Evolutionary conservation across 2,797 vertebrate genomes (phyloP).

Genomic region (Phylloscopus collybita): DNA sequence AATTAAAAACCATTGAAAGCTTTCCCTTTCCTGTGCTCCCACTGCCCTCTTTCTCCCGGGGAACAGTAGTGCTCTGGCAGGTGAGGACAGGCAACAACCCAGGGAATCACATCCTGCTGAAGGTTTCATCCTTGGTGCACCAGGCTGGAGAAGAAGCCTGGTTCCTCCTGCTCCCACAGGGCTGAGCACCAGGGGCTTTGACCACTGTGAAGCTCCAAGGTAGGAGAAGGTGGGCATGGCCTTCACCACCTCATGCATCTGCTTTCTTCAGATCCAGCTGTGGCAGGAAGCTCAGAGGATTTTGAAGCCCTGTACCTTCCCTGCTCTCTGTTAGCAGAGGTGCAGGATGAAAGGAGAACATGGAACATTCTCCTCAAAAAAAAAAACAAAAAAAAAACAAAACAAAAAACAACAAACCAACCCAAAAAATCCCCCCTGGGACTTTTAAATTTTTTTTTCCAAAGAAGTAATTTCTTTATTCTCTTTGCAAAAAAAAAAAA

Average conservation of each 20-base stretch:
- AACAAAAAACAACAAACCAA: background rate
- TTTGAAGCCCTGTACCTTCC: background rate
- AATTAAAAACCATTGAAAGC: background rate
- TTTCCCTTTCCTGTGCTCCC: background rate
- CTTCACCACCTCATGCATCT: background rate
- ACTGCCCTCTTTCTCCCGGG: background rate
- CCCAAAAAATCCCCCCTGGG: too few relatives aligned
- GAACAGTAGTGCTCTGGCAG: background rate
- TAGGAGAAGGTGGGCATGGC: background rate
- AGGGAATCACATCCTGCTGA: background rate
- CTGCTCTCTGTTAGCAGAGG: background rate
- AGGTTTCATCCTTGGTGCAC: background rate
- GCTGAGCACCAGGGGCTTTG: background rate
- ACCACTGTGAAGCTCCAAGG: background rate
- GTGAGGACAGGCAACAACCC: background rate
- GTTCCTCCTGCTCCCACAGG: background rate
- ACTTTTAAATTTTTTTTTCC: background rate
- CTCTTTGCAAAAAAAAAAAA: background rate
- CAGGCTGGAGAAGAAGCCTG: accelerated
- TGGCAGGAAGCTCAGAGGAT: background rate
- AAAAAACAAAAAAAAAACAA: background rate
- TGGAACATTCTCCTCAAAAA: background rate
- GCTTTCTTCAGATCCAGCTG: background rate
- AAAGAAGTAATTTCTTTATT: background rate
- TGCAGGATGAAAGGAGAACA: background rate